Evolutionary conservation across 2,888 invertebrate genomes (phyloP), one percentile per base, ranked within the genome.

Genomic region (Arge pagana): DNA sequence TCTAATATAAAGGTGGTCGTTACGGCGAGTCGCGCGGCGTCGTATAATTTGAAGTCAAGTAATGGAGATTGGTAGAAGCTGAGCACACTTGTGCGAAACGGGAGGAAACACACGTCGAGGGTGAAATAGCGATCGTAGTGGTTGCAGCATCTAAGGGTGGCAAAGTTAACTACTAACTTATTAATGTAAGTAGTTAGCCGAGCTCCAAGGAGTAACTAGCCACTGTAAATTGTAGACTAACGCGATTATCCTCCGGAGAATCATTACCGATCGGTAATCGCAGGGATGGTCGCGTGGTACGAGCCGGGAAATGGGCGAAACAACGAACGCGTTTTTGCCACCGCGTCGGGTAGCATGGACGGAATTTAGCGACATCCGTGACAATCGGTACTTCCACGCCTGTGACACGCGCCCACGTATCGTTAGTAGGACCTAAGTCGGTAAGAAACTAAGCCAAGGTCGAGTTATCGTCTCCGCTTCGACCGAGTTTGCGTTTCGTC

Each of bases 21-120:
- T 26, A n/a, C 28, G 8, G 28, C 2, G 1, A 26, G n/a, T 26
- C 4, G 10, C 4, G 28, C 28, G 28, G 28, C 28, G 4, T 26
- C 10, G 2, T 10, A 26, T 3, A 26, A 26, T 10, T 26, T 26
- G 67, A 69, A 67, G 59, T 64, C 63, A 65, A 69, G 66, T 70
- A 70, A 71, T 68, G 69, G 68, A 69, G 67, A 70, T 70, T 66
- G 66, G 68, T 65, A 66, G 56, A 59, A 61, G 53, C 49, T 45
- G 56, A 59, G 62, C 54, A 55, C 52, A 56, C 52, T 26, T 53
- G n/a, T n/a, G n/a, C n/a, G n/a, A n/a, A n/a, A n/a, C 4, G n/a
- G 8, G 28, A 10, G 28, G 8, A n/a, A 10, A 2, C 28, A 26
- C 28, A 26, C 28, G 3, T 26, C 4, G 28, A n/a, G n/a, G n/a